Base-by-base conservation (phyloP, 2,113 vertebrate species). In the Prochilodus magdalenae region DNA sequence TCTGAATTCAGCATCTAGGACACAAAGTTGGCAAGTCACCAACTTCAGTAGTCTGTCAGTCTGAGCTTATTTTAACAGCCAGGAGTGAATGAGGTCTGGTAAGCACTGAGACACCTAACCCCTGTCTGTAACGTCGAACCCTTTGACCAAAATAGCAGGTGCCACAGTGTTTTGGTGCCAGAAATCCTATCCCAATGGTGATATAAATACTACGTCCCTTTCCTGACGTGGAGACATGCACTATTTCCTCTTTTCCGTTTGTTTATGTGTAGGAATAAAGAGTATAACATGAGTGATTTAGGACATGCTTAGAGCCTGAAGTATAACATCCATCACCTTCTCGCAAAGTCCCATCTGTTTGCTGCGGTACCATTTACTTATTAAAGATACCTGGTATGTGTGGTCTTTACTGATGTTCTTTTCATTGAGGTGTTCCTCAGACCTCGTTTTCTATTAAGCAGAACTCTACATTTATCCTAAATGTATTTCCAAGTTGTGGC, bases 131-230 rank as follows among this genome's bases (percentile, higher is more conserved):
- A 93, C 90, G 88, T 24, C 88, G 84, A 89, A 87, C 89, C 81
- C 65, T 4, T 88, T 88, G 93, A 92, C 87, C 87, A 85, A 92
- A 89, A 92, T 69, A 94, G 92, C 79, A 89, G 80, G 89, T 85
- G 91, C 88, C 80, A 86, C 87, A 79, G 78, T 91, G 85, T 91
- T 90, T 60, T 86, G 90, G 90, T 92, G 92, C 93, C 94, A 91
- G 57, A 92, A 95, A 94, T 94, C 93, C 90, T 93, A 94, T 84
- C 90, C 87, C n/a, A 66, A 30, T 62, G 60, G 83, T 81, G 18
- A 91, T 92, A 93, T 83, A 93, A 93, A 86, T 87, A 89, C 87
- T 86, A 70, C 86, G 85, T 84, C 90, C 86, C 88, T 86, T 86
- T 92, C 47, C 76, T 47, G 87, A 78, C 85, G 85, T 84, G 63